Evolutionary conservation across 2,888 invertebrate genomes (phyloP).

Genomic region (Pollenia griseotomentosa): DNA sequence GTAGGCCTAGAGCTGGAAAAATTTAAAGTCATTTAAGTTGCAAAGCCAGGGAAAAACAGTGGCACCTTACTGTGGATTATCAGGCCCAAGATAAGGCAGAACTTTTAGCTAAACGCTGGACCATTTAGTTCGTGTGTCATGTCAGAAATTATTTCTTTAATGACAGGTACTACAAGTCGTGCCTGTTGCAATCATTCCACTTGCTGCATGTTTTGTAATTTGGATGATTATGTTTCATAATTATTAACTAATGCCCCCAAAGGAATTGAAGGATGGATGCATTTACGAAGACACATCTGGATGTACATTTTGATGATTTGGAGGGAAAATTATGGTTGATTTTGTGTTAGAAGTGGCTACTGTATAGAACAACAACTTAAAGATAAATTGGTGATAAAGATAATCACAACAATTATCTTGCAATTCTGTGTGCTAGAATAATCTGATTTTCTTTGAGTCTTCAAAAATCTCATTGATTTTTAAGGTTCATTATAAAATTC

Average conservation of each 20-base stretch:
- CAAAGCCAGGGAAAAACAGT: slow-evolving; percentile 8
- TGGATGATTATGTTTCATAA: slow-evolving; percentile 27
- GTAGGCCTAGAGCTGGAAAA: slow-evolving; percentile 53
- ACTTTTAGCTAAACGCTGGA: background rate
- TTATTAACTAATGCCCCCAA: slow-evolving; percentile 5
- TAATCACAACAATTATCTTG: no score
- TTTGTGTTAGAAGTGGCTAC: no score
- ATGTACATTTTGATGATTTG: no score
- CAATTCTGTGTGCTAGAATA: no score
- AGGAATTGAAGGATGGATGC: background rate
- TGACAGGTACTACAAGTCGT: slow-evolving; percentile 1
- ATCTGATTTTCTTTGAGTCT: no score
- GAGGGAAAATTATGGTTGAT: no score
- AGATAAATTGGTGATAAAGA: no score
- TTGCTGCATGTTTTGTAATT: background rate
- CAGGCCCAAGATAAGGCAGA: background rate
- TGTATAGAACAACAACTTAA: no score
- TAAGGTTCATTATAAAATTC: no score
- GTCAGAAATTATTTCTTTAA: background rate
- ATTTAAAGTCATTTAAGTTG: background rate
- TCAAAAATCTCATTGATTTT: no score
- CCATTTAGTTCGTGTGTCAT: slow-evolving; percentile 25
- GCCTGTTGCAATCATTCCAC: background rate
- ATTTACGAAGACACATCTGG: background rate
- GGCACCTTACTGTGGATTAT: slow-evolving; percentile 49